Conservation (phyloP, 1,140 invertebrate species). For the Drosophila ogumai region DNA sequence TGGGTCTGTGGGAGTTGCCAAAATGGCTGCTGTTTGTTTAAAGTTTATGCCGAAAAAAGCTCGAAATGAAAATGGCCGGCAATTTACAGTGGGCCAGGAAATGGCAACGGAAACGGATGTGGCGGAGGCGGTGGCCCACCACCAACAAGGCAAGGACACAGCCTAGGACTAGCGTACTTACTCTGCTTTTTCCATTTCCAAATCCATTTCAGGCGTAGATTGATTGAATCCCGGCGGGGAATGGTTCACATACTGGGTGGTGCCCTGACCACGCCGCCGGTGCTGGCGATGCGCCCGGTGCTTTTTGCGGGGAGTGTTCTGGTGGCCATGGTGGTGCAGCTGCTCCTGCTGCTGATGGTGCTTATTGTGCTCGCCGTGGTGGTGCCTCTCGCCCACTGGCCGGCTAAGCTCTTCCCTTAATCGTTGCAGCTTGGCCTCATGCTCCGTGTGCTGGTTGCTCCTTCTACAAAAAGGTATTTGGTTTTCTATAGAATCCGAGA, state of each 20-base stretch:
- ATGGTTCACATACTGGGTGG: constrained; percentile 32
- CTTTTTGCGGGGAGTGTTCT: constrained; percentile 52
- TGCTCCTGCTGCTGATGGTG: constrained; percentile 33
- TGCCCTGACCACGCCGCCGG: constrained; percentile 43
- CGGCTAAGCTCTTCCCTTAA: constrained; percentile 75
- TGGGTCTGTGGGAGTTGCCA: constrained; percentile 40
- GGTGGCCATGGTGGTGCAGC: constrained; percentile 38
- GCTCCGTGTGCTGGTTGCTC: constrained; percentile 51
- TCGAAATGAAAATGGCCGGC: constrained; percentile 72
- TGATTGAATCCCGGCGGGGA: constrained; percentile 58
- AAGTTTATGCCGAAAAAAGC: constrained; percentile 57
- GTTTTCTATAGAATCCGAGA: not conserved
- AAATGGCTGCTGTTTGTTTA: constrained; percentile 68
- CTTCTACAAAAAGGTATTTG: not conserved
- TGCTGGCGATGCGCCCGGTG: constrained; percentile 45
- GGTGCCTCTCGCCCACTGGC: constrained; percentile 49
- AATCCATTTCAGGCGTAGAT: constrained; percentile 48
- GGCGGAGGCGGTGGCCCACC: constrained; percentile 21
- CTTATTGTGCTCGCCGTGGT: constrained; percentile 21
- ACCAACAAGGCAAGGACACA: not conserved
- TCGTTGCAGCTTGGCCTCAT: constrained; percentile 64
- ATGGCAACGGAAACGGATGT: constrained; percentile 75
- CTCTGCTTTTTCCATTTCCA: constrained; percentile 51
- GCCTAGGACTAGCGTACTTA: constrained; percentile 53
- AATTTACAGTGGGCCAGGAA: constrained; percentile 70